Conservation (phyloP, 2,888 invertebrate genomes). For the Mythimna impura region DNA sequence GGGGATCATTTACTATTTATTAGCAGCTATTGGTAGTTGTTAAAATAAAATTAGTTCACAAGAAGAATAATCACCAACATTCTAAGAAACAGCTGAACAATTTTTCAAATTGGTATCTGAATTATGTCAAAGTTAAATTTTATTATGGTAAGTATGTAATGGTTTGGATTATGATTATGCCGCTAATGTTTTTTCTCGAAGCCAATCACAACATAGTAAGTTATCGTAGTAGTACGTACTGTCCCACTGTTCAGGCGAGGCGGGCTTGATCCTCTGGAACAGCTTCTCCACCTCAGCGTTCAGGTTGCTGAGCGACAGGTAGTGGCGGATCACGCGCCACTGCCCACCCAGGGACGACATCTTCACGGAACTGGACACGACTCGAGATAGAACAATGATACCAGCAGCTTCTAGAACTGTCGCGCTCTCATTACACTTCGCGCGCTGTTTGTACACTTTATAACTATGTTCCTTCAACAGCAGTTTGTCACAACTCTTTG, state of each 20-base stretch:
- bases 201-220: not conserved
- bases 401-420: slow-evolving; percentile 46
- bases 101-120: not conserved
- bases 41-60: not conserved
- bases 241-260: slow-evolving; percentile 84
- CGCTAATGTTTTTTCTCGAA: not conserved
- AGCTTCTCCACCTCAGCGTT: slow-evolving; percentile 84
- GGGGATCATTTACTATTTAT: not conserved
- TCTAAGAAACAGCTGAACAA: not conserved
- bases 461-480: slow-evolving; percentile 6
- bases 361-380: slow-evolving; percentile 11
- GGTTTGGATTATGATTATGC: not conserved
- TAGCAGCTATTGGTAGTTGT: not conserved
- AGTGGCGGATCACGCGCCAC: slow-evolving; percentile 85
- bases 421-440: slow-evolving; percentile 21
- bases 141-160: not conserved
- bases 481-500: slow-evolving; percentile 10
- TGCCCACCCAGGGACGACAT: slow-evolving; percentile 86
- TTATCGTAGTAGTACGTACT: slow-evolving; percentile 75
- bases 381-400: not conserved
- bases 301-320: slow-evolving; percentile 81
- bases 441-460: slow-evolving; percentile 8
- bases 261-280: slow-evolving; percentile 80
- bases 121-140: not conserved
- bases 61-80: not conserved